A percentile compares a stretch with the other conserved stretches of the same genome.
Conservation (phyloP, 2,113 vertebrate genomes). For the Hirundichthys speculiger region DNA sequence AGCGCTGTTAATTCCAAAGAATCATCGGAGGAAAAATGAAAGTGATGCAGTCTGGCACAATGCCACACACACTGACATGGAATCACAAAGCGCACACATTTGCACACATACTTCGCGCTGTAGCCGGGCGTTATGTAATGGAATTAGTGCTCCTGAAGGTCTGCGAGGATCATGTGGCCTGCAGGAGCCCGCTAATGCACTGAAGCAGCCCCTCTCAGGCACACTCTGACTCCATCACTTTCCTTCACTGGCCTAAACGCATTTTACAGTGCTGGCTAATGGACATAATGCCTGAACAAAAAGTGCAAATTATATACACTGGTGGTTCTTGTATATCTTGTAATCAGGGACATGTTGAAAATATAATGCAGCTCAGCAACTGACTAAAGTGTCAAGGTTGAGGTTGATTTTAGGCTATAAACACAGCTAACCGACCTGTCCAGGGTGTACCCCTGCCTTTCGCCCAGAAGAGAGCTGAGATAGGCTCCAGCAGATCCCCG, state of each 20-base stretch:
- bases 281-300: constrained; percentile 19
- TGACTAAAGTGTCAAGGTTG: not conserved
- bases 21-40: constrained; percentile 56
- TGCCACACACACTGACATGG: constrained; percentile 40
- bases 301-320: not conserved
- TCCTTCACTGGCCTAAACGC: constrained; percentile 28
- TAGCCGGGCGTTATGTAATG: constrained; percentile 66
- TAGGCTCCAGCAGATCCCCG: no score
- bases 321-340: not conserved
- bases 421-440: not conserved
- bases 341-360: not conserved
- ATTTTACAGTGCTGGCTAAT: constrained; percentile 34
- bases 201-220: constrained; percentile 48
- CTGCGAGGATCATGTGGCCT: constrained; percentile 51
- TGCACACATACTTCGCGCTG: constrained; percentile 31
- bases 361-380: not conserved
- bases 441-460: no score
- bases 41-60: constrained; percentile 49
- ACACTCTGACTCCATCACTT: constrained; percentile 49
- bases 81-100: constrained; percentile 19
- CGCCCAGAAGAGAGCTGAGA: no score
- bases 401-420: not conserved
- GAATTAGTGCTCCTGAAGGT: constrained; percentile 69
- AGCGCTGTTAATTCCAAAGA: constrained; percentile 45
- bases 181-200: constrained; percentile 60